A percentile compares a stretch with the other conserved stretches of the same genome.
Evolutionary conservation across 2,797 vertebrate species (phyloP).

Genomic region (Ctenosaura bakeri): DNA sequence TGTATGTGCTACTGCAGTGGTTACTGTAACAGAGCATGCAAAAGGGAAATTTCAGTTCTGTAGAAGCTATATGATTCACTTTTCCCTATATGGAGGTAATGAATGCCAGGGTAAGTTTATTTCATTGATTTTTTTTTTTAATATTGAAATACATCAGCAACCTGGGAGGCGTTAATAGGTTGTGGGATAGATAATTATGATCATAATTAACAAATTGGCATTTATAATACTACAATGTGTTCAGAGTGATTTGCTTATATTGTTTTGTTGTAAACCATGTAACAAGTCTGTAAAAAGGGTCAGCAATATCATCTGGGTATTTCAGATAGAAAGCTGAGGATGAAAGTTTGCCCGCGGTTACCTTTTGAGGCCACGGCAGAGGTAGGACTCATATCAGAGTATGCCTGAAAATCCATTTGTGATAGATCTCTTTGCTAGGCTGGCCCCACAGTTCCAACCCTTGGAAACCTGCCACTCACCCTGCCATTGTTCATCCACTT

Average conservation of each 20-base stretch:
- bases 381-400: not conserved
- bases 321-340: not conserved
- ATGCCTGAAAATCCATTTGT: not conserved
- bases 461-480: too few relatives aligned
- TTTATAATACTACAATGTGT: not conserved
- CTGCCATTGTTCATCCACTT: too few relatives aligned
- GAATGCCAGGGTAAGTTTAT: not conserved
- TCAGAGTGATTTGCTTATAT: not conserved
- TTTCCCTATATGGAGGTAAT: slow-evolving; percentile 40
- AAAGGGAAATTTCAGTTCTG: slow-evolving; percentile 68
- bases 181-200: not conserved
- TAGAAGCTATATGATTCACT: slow-evolving; percentile 33
- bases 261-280: not conserved
- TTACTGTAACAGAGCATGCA: slow-evolving; percentile 55
- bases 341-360: not conserved
- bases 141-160: not conserved
- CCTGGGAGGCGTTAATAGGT: not conserved
- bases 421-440: too few relatives aligned
- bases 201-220: not conserved
- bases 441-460: too few relatives aligned
- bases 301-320: not conserved
- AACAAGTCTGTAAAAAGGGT: not conserved
- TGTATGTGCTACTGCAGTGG: slow-evolving; percentile 70
- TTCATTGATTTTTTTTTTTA: not conserved
- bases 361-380: not conserved